Conservation (phyloP, 2,888 invertebrate species). For the Eupelmus urozonus region DNA sequence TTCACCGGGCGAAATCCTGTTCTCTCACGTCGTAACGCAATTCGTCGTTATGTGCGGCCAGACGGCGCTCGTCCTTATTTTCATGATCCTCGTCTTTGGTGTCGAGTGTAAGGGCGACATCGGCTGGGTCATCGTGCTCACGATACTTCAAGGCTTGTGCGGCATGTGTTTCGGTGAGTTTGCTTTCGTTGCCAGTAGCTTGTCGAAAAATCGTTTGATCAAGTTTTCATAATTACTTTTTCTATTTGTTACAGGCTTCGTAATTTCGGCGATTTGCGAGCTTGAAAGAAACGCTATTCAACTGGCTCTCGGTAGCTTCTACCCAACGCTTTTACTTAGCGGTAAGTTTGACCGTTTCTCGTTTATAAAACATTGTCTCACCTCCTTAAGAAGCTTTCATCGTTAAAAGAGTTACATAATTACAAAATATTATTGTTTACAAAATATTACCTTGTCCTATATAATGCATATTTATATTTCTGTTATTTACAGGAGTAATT, state of each 20-base stretch:
- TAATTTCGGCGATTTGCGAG: slow-evolving; percentile 94
- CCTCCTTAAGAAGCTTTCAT: too few relatives aligned
- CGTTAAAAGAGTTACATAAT: too few relatives aligned
- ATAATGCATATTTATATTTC: too few relatives aligned
- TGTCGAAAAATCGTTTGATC: too few relatives aligned
- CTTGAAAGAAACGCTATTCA: slow-evolving; percentile 96
- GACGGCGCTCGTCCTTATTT: slow-evolving; percentile 92
- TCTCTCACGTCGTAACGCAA: slow-evolving; percentile 95
- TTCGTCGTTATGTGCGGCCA: slow-evolving; percentile 97
- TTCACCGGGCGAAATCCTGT: slow-evolving; percentile 92
- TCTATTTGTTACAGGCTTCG: slow-evolving; percentile 80
- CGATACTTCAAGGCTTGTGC: slow-evolving; percentile 93
- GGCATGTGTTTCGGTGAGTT: slow-evolving; percentile 95
- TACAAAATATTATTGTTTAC: too few relatives aligned
- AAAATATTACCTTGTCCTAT: too few relatives aligned
- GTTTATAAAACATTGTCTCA: too few relatives aligned
- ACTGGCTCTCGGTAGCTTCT: slow-evolving; percentile 94
- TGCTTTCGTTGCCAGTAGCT: too few relatives aligned
- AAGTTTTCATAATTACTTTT: slow-evolving; percentile 2
- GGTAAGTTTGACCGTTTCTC: too few relatives aligned
- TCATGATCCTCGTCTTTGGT: slow-evolving; percentile 93
- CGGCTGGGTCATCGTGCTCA: slow-evolving; percentile 89
- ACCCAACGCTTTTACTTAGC: slow-evolving; percentile 93
- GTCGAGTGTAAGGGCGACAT: slow-evolving; percentile 94
- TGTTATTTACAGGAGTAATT: slow-evolving; percentile 89